Percentiles rank a stretch among this genome's conserved stretches.
Conservation (phyloP, 2,113 vertebrate genomes). For the Elachura formosa region DNA sequence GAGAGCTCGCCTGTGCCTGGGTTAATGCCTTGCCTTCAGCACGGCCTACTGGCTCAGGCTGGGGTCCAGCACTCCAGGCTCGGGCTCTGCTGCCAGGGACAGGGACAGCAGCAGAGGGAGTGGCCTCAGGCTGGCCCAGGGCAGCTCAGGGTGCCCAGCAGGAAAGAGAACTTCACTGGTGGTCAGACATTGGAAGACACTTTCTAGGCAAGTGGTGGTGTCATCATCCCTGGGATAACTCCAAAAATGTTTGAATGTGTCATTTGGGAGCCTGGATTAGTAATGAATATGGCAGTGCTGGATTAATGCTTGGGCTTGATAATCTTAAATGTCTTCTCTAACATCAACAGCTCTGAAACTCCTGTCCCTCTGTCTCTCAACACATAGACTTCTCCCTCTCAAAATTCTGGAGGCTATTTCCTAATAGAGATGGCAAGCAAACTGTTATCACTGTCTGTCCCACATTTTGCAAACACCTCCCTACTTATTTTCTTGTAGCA, state of each 20-base stretch:
- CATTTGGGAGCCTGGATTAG: too few relatives aligned
- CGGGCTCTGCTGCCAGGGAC: background rate
- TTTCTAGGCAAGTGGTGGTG: background rate
- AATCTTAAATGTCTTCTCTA: background rate
- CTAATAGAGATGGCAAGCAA: background rate
- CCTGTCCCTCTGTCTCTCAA: background rate
- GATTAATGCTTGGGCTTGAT: background rate
- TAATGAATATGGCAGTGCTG: background rate
- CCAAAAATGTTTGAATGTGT: too few relatives aligned
- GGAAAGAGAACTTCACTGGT: background rate
- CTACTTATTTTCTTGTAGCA: background rate
- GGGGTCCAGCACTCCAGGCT: background rate
- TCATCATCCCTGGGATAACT: background rate
- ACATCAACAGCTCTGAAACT: background rate
- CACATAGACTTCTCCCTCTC: background rate
- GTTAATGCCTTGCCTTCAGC: background rate
- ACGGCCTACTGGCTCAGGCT: background rate
- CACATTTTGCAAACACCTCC: background rate
- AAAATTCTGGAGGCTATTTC: background rate
- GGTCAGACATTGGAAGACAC: background rate
- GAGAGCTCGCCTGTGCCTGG: background rate
- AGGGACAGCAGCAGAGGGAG: background rate
- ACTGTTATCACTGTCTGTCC: background rate
- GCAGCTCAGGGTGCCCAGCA: fast-evolving
- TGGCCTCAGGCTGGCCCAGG: background rate